Evolutionary conservation across 2,888 invertebrate genomes (phyloP).

Genomic region (Elegia similella): DNA sequence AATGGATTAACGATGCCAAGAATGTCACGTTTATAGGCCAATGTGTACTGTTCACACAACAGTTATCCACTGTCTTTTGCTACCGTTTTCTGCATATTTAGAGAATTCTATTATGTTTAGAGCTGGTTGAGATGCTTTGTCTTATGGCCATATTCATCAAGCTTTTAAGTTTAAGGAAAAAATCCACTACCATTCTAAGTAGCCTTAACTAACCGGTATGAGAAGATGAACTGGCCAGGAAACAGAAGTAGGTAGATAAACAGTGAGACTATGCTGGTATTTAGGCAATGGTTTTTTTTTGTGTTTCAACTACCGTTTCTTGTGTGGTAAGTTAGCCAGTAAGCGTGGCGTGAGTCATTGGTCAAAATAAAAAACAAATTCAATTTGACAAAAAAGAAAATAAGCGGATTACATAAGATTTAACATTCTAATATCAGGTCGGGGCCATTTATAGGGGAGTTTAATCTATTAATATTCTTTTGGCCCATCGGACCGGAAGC

Average conservation of each 20-base stretch:
- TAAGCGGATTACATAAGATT: conserved; percentile 10
- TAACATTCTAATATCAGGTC: conserved; percentile 1
- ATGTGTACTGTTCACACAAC: conserved; percentile 22
- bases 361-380: neutral
- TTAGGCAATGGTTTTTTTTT: too few species aligned
- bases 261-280: too few species aligned
- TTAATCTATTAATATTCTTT: conserved; percentile 56
- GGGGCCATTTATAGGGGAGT: conserved; percentile 26
- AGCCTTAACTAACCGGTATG: too few species aligned
- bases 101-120: neutral
- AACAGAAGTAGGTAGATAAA: too few species aligned
- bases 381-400: neutral
- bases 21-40: conserved; percentile 29
- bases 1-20: conserved; percentile 28
- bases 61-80: conserved; percentile 17
- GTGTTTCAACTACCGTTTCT: too few species aligned
- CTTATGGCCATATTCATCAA: neutral
- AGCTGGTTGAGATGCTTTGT: neutral
- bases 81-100: conserved; percentile 6
- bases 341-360: neutral
- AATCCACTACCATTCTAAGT: too few species aligned
- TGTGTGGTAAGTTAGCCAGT: neutral
- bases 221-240: too few species aligned
- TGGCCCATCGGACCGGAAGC: conserved; percentile 50
- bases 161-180: too few species aligned